Base-by-base conservation (phyloP, 2,888 invertebrate genomes). In the Epiblema foenella region DNA sequence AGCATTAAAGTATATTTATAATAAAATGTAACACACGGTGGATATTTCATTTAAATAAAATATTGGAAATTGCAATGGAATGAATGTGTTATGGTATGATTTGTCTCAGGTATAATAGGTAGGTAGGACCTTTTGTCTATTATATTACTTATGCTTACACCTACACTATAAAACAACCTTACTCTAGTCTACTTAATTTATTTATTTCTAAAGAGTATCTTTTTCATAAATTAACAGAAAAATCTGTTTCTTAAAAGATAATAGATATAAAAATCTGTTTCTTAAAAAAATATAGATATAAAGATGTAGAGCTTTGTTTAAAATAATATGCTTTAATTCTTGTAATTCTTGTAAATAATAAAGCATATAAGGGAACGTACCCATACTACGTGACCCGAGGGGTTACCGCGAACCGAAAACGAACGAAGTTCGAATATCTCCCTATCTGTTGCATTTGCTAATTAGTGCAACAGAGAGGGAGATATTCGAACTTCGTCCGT, bases 81-180 rank as follows among this genome's bases (percentile, higher is more conserved):
- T 87, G 88, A 85, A 67, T 82, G 86, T 89, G 88, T 89, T 83
- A 87, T 87, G 85, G 83, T 83, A 86, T 78, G 79, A 74, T 78
- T 76, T 80, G 76, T 79, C 76, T 80, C 79, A 77, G 74, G 75
- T 81, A 77, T 78, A 60, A 54, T n/a, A n/a, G n/a, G n/a, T n/a
- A n/a, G n/a, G n/a, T n/a, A n/a, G n/a, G n/a, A n/a, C n/a, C n/a
- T 15, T 24, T 65, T 46, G 17, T 66, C 70, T 56, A 60, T 60
- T 46, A 33, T 3, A 42, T 37, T 52, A 65, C 58, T 52, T 65
- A 64, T 42, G 52, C 51, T 59, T 54, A 66, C 59, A 70, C 24
- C 12, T 49, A 33, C 33, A 33, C 33, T 65, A 64, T 24, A 52
- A 18, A 64, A 39, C 20, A 37, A 39, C 11, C 37, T 63, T 52